Conservation (phyloP, 2,888 invertebrate genomes). For the Heliothis peltigera region DNA sequence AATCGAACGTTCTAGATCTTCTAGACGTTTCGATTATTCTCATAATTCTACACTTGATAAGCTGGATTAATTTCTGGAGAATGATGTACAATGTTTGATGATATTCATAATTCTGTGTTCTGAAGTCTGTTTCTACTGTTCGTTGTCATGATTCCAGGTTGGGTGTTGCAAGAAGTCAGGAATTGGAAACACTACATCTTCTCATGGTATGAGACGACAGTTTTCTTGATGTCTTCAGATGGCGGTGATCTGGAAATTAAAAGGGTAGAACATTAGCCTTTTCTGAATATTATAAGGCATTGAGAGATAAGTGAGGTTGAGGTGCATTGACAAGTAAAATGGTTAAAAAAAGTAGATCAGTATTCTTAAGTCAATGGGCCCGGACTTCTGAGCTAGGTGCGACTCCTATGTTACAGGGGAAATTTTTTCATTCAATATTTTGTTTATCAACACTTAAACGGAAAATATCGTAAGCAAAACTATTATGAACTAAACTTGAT, state of each 20-base stretch:
- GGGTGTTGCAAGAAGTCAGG: conserved; percentile 12
- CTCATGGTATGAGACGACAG: conserved; percentile 73
- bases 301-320: no score
- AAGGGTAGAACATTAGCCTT: background rate
- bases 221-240: conserved; percentile 57
- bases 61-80: background rate
- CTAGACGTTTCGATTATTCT: conserved; percentile 23
- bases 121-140: background rate
- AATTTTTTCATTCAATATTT: no score
- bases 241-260: conserved; percentile 41
- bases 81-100: conserved; percentile 10
- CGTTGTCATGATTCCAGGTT: conserved; percentile 28
- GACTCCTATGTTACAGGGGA: no score
- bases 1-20: conserved; percentile 12
- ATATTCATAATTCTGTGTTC: conserved; percentile 26
- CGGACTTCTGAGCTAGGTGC: no score
- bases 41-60: conserved; percentile 40
- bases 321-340: no score
- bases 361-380: no score
- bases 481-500: background rate
- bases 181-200: conserved; percentile 73
- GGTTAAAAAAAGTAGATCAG: no score
- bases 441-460: no score
- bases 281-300: background rate
- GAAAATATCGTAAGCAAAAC: background rate